A percentile compares a stretch with the other conserved stretches of the same genome.
Conservation (phyloP, 2,888 invertebrate species). For the Andrena camellia region DNA sequence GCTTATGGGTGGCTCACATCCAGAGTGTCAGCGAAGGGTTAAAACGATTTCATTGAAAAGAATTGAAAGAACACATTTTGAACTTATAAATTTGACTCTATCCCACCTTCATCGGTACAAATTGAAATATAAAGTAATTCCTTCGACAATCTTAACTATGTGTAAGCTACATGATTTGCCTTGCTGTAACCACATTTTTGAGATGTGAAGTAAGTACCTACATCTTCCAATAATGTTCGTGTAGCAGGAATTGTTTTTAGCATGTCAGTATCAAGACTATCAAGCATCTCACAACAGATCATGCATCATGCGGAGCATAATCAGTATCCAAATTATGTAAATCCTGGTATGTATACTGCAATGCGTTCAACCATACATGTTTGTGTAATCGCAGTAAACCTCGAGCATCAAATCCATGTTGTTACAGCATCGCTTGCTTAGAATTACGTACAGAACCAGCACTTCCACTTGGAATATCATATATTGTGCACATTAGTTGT, state of each 20-base stretch:
- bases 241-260: no score
- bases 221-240: no score
- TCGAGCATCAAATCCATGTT: not conserved
- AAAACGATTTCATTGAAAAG: no score
- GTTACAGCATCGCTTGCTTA: not conserved
- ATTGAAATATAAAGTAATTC: not conserved
- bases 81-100: not conserved
- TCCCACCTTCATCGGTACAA: not conserved
- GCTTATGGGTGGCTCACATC: no score
- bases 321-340: slow-evolving; percentile 16
- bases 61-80: no score
- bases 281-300: not conserved
- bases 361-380: slow-evolving; percentile 5
- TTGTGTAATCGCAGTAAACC: not conserved
- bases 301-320: not conserved
- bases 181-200: not conserved
- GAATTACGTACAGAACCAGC: not conserved
- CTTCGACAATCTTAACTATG: not conserved
- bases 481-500: not conserved
- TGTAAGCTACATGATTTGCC: not conserved
- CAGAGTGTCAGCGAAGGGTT: no score
- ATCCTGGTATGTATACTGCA: not conserved
- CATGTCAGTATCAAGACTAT: not conserved
- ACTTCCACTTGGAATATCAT: not conserved
- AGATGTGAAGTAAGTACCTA: no score